Conservation (phyloP, 2,888 invertebrate species). For the Pinctada fucata region DNA sequence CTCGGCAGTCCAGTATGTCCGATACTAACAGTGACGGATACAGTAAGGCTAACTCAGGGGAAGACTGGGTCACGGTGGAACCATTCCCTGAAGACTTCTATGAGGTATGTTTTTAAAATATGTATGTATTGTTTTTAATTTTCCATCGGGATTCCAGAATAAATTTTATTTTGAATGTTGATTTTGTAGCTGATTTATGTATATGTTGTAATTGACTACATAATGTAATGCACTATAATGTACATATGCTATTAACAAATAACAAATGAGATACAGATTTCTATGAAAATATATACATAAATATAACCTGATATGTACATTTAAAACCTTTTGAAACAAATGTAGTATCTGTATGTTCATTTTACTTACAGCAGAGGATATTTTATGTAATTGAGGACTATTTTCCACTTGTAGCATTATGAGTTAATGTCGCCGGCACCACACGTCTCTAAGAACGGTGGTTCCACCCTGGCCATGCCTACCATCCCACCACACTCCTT, state of each 20-base stretch:
- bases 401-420: constrained; percentile 50
- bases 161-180: not conserved
- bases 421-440: constrained; percentile 68
- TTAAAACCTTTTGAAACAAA: not conserved
- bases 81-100: constrained; percentile 64
- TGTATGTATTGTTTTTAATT: not conserved
- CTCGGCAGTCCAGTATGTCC: constrained; percentile 78
- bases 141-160: not conserved
- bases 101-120: constrained; percentile 51
- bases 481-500: constrained; percentile 89
- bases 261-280: not conserved
- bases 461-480: constrained; percentile 57
- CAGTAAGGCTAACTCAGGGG: constrained; percentile 28
- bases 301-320: not conserved
- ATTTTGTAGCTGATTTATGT: not conserved
- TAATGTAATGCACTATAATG: too few species aligned
- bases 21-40: constrained; percentile 15
- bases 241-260: too few species aligned
- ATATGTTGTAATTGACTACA: not conserved
- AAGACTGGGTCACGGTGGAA: constrained; percentile 81
- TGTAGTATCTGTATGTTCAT: not conserved
- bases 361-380: not conserved
- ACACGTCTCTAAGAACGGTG: constrained; percentile 62
- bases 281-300: not conserved
- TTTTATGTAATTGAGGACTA: not conserved